These are phyloP conservation scores for Sebastiscus tertius DNA, from an alignment of 2,797 vertebrate species.

Conservation along the genomic window DNA sequence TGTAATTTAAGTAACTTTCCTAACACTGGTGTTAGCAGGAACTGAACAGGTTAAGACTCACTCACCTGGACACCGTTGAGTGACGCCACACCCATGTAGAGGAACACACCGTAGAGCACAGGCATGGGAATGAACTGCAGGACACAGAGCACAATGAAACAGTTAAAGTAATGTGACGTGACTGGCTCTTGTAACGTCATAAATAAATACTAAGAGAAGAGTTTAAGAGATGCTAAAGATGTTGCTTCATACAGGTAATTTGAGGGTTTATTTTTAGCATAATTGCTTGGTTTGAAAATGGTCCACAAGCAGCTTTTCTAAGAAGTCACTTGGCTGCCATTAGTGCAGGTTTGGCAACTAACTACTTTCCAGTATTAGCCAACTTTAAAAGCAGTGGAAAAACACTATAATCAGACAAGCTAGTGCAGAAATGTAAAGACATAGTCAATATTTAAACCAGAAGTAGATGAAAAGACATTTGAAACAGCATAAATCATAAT, in stretches of 20 bases:
- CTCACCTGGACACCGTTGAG: constrained; percentile 97
- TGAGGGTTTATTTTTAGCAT: neutral
- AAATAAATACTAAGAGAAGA: neutral
- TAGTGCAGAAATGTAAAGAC: neutral
- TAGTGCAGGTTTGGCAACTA: neutral
- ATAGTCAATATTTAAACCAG: neutral
- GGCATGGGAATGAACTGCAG: constrained; percentile 97
- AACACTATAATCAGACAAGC: neutral
- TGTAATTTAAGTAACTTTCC: neutral
- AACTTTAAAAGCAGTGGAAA: neutral
- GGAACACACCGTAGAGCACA: constrained; percentile 97
- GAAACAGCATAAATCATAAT: neutral
- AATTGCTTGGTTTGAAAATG: constrained; percentile 32
- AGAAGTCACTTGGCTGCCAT: neutral
- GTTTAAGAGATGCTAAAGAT: neutral
- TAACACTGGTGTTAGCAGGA: neutral
- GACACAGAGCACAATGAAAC: neutral
- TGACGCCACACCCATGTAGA: constrained; percentile 98
- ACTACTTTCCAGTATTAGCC: neutral
- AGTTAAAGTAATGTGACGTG: neutral
- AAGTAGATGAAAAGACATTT: neutral
- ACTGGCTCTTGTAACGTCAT: neutral
- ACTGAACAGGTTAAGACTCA: constrained; percentile 2
- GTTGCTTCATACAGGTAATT: neutral
- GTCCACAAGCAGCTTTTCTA: constrained; percentile 46